Evolutionary conservation across 2,888 invertebrate species (phyloP).

Genomic region (Drosophila neonasuta): DNA sequence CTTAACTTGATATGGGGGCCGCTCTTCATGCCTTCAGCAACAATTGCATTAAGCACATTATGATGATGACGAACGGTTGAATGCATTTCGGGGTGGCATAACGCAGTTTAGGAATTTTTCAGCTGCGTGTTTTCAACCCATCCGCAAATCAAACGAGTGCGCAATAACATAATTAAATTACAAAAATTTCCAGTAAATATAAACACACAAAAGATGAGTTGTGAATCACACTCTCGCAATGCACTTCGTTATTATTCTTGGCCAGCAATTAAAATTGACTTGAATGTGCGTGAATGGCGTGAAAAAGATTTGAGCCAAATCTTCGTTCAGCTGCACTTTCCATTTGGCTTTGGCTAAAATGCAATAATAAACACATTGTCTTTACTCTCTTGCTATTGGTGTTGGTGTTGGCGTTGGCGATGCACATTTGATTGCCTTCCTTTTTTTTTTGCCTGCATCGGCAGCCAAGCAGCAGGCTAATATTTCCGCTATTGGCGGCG

Average conservation of each 20-base stretch:
- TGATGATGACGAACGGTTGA: conserved; percentile 28
- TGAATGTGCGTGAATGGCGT: conserved; percentile 42
- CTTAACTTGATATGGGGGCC: conserved; percentile 26
- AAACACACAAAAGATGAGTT: conserved; percentile 1
- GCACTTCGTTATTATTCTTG: conserved; percentile 33
- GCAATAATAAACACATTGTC: conserved; percentile 75
- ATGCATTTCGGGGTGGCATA: conserved; percentile 34
- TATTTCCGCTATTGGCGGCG: conserved; percentile 73
- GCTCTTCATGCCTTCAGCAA: conserved; percentile 48
- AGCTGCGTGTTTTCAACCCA: neutral
- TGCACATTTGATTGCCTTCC: conserved; percentile 41
- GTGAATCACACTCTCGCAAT: neutral
- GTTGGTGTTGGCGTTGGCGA: conserved; percentile 12
- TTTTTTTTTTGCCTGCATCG: conserved; percentile 30
- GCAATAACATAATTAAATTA: neutral
- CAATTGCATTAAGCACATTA: conserved; percentile 68
- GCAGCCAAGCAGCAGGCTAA: conserved; percentile 63
- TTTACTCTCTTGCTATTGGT: conserved; percentile 13
- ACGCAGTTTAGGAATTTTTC: conserved; percentile 27
- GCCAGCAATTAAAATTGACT: conserved; percentile 39
- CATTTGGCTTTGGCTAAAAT: conserved; percentile 23
- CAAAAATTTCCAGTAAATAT: neutral
- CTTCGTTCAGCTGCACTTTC: conserved; percentile 17
- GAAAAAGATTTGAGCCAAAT: conserved; percentile 33
- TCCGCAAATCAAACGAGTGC: neutral